Evolutionary conservation across 35 echinoderm and acorn worm genomes (phyloP).

Genomic region (Apostichopus parvimensis): DNA sequence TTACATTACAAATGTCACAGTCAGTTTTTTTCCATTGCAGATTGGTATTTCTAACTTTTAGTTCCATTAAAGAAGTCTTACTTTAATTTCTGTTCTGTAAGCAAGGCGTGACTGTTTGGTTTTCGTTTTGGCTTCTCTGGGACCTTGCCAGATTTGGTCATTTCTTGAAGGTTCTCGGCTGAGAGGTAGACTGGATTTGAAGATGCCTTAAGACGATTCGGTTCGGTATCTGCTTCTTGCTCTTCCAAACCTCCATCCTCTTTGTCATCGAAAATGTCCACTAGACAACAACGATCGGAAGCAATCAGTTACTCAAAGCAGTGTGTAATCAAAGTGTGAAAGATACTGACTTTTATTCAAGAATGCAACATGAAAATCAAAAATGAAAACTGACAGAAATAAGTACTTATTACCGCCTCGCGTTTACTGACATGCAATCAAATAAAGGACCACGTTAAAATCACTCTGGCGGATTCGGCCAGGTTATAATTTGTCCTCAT

Average conservation of each 20-base stretch:
- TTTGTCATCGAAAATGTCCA: constrained; percentile 99
- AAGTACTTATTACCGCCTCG: no score
- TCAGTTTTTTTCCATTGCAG: no score
- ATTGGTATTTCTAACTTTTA: no score
- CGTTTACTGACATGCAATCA: no score
- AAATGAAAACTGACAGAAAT: no score
- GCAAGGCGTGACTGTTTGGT: constrained; percentile 64
- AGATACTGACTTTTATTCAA: no score
- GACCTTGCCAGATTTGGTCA: constrained; percentile 26
- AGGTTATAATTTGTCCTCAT: no score
- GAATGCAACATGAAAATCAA: no score
- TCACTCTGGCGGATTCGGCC: no score
- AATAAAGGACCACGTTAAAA: no score
- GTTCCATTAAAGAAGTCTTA: constrained; percentile 8
- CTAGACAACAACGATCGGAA: constrained; percentile 24
- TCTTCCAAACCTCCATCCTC: constrained; percentile 55
- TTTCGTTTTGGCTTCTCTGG: constrained; percentile 26
- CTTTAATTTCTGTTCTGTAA: constrained; percentile 98
- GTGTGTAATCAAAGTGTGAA: no score
- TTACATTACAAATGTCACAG: no score
- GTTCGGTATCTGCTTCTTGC: background rate
- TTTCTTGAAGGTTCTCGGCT: constrained; percentile 83
- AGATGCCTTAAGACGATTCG: constrained; percentile 39
- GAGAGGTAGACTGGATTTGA: constrained; percentile 77
- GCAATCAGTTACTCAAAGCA: background rate